Evolutionary conservation across 2,113 vertebrate species (phyloP), one percentile per base, ranked within the genome.

Genomic region (Spea multiplicata): DNA sequence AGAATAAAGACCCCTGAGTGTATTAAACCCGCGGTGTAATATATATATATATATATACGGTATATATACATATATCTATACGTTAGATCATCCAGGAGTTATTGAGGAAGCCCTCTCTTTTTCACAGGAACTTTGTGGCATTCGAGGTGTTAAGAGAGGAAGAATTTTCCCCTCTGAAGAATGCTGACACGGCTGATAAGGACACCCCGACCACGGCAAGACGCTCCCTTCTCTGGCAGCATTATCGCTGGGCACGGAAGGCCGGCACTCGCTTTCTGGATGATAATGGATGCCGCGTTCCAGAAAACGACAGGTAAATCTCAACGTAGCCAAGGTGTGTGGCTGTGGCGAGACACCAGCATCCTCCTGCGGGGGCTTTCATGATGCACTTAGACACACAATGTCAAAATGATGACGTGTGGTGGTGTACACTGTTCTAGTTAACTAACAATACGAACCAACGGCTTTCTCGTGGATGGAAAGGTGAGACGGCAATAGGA

Each of bases 161-260:
- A 0, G 97, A 99, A 84, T 99, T 99, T 76, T 95, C 97, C 0
- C 97, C 97, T 0, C 84, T 99, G 65, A 99, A 99, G 86, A 99
- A 98, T 0, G 92, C 93, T 0, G 93, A 95, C 14, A 86, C 86
- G 0, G 92, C 91, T 0, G 79, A 86, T 5, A 85, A 87, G 6
- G 97, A 98, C 84, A 96, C 82, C 12, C 94, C 96, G 0, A 88
- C 87, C 73, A 94, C 93, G 0, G 90, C 91, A 10, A 88, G 95
- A 5, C 90, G 85, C 45, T 86, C 96, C 0, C 83, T 98, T 66
- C 87, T 97, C 5, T 78, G 87, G n/a, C 95, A 95, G 82, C 97
- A 99, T 82, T 92, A 93, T 72, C 93, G 89, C 78, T 99, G 97
- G 97, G 93, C 90, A 5, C 64, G 88, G 55, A 86, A 76, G 61